Conservation (phyloP, 2,888 invertebrate species). For the Cyrtodaria siliqua region DNA sequence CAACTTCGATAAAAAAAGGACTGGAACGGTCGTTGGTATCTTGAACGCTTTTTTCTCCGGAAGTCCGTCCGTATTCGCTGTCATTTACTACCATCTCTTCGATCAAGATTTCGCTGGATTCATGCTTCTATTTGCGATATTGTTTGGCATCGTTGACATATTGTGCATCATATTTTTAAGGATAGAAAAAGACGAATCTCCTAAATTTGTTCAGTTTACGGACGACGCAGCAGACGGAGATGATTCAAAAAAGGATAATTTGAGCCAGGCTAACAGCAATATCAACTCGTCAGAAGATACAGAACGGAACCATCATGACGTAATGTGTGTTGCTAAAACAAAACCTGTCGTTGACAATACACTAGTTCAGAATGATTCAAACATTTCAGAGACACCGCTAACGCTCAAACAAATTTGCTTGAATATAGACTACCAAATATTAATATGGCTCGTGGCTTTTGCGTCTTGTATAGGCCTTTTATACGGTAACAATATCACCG, state of each 20-base stretch:
- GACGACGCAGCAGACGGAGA: background rate
- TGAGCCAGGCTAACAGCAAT: too few relatives aligned
- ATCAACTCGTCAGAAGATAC: background rate
- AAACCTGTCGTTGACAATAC: background rate
- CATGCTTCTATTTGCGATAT: slow-evolving; percentile 61
- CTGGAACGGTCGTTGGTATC: slow-evolving; percentile 62
- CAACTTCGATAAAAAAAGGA: slow-evolving; percentile 56
- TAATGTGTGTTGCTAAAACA: too few relatives aligned
- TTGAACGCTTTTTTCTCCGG: slow-evolving; percentile 64
- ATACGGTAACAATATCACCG: slow-evolving; percentile 62
- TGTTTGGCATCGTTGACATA: slow-evolving; percentile 45
- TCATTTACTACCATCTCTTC: slow-evolving; percentile 56
- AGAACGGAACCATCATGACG: too few relatives aligned
- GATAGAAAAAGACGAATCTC: slow-evolving; percentile 21
- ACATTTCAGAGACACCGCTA: too few relatives aligned
- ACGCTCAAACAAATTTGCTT: slow-evolving; percentile 43
- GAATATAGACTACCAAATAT: slow-evolving; percentile 57
- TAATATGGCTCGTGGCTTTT: slow-evolving; percentile 61
- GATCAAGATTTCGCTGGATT: slow-evolving; percentile 33
- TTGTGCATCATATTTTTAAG: slow-evolving; percentile 52
- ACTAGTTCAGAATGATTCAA: too few relatives aligned
- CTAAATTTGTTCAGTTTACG: background rate
- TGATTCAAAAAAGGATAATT: too few relatives aligned
- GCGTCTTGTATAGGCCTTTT: slow-evolving; percentile 64
- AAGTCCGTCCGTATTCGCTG: slow-evolving; percentile 62